Percentiles rank a stretch among this genome's conserved stretches.
Evolutionary conservation across 53 echinoderm and acorn worm genomes (phyloP).

Genomic region (Crossaster papposus): DNA sequence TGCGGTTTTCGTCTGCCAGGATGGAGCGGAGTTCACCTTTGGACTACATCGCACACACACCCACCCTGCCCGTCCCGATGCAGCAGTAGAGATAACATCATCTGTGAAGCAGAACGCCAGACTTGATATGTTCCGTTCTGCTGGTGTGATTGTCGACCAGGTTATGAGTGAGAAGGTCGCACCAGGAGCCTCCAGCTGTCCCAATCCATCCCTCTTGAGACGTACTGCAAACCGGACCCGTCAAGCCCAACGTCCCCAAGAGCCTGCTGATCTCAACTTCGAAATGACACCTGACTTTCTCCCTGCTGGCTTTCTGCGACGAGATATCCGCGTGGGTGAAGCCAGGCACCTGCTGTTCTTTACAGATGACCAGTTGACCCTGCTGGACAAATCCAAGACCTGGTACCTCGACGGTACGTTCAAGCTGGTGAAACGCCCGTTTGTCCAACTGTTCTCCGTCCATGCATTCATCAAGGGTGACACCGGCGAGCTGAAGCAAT

Average conservation of each 20-base stretch:
- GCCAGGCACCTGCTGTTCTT: conserved; percentile 55
- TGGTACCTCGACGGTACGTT: conserved; percentile 73
- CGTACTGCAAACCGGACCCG: conserved; percentile 40
- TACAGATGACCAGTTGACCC: conserved; percentile 31
- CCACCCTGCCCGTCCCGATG: conserved; percentile 9
- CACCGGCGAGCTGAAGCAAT: conserved; percentile 38
- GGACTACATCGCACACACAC: neutral
- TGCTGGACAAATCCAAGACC: conserved; percentile 49
- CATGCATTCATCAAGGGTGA: conserved; percentile 67
- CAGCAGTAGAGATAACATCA: neutral
- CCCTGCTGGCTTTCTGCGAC: conserved; percentile 31
- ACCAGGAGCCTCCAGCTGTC: neutral
- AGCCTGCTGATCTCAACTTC: conserved; percentile 52
- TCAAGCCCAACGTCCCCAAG: conserved; percentile 31
- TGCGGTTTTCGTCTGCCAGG: conserved; percentile 19
- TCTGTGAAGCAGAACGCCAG: neutral
- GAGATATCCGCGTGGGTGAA: conserved; percentile 27
- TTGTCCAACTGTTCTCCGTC: conserved; percentile 62
- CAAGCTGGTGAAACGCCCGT: conserved; percentile 64
- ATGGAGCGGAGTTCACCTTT: neutral
- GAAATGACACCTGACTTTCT: neutral
- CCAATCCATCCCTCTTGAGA: conserved; percentile 26
- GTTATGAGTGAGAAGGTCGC: neutral
- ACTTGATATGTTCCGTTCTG: neutral
- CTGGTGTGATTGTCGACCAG: neutral